Conservation (phyloP, 2,797 vertebrate species). For the Telmatherina bonti region DNA sequence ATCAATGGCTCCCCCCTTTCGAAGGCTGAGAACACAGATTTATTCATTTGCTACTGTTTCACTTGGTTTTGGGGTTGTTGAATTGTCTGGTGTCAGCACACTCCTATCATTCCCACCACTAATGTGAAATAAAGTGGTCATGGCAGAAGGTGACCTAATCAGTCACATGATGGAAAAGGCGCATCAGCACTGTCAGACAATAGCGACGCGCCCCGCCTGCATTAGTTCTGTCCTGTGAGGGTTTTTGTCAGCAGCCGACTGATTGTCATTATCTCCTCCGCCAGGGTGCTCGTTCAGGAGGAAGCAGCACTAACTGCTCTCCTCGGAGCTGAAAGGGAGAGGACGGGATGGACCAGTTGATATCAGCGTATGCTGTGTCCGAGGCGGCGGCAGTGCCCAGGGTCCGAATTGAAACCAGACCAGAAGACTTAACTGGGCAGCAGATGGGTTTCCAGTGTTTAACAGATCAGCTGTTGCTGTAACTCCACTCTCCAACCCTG, state of each 20-base stretch:
- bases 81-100: background rate
- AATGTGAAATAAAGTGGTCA: background rate
- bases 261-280: slow-evolving; percentile 45
- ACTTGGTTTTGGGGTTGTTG: background rate
- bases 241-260: slow-evolving; percentile 46
- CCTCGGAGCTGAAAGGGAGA: slow-evolving; percentile 66
- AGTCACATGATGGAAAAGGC: slow-evolving; percentile 12
- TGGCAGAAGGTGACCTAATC: slow-evolving; percentile 8
- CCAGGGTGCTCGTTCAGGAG: slow-evolving; percentile 87
- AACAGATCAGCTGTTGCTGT: slow-evolving; percentile 66
- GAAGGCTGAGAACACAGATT: slow-evolving; percentile 79
- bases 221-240: slow-evolving; percentile 42
- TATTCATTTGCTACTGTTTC: background rate
- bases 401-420: slow-evolving; percentile 45
- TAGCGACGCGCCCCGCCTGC: slow-evolving; percentile 21
- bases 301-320: slow-evolving; percentile 84
- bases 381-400: slow-evolving; percentile 22
- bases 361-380: slow-evolving; percentile 60
- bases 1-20: slow-evolving; percentile 79
- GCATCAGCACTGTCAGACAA: slow-evolving; percentile 45
- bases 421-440: slow-evolving; percentile 25
- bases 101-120: background rate
- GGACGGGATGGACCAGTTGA: slow-evolving; percentile 76
- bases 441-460: slow-evolving; percentile 41
- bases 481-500: slow-evolving; percentile 76